Percentiles rank a stretch among this genome's conserved stretches.
phyloP scores from a whole-genome alignment of 2,797 vertebrate genomes.

The Cephalopachus bancanus region DNA sequence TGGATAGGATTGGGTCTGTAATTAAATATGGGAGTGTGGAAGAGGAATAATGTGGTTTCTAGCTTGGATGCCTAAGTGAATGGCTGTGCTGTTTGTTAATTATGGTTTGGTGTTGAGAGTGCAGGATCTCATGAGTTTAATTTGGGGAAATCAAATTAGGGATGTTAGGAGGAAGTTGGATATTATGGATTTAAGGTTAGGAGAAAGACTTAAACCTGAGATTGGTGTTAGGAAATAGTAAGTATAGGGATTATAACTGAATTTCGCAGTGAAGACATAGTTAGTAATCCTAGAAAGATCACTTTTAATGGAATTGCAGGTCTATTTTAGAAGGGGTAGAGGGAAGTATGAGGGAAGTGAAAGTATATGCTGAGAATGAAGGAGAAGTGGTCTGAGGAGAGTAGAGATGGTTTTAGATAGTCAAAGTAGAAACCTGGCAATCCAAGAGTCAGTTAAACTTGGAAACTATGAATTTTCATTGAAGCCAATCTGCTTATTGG shows the following conservation, averaged over 20 bases:
- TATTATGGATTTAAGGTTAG: background rate
- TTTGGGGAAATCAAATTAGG: background rate
- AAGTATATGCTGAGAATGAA: background rate
- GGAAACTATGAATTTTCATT: background rate
- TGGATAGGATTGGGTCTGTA: background rate
- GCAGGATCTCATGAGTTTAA: background rate
- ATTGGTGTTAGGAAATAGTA: background rate
- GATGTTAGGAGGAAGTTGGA: background rate
- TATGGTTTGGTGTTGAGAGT: background rate
- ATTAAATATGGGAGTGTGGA: background rate
- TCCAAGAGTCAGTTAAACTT: background rate
- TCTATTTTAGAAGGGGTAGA: background rate
- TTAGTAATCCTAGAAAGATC: conserved; percentile 3
- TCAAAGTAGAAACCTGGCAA: background rate
- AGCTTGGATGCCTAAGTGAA: background rate
- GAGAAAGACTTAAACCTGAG: background rate
- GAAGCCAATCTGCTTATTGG: background rate
- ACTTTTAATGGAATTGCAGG: background rate
- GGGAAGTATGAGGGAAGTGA: background rate
- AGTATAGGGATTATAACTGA: background rate
- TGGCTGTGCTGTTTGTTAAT: background rate
- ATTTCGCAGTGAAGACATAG: background rate
- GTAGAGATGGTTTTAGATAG: background rate
- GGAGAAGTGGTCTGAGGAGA: background rate
- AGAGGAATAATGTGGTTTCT: background rate